These are phyloP conservation scores for Charadrius vociferus DNA, from an alignment of 2,113 vertebrate species.

Conservation along the genomic window DNA sequence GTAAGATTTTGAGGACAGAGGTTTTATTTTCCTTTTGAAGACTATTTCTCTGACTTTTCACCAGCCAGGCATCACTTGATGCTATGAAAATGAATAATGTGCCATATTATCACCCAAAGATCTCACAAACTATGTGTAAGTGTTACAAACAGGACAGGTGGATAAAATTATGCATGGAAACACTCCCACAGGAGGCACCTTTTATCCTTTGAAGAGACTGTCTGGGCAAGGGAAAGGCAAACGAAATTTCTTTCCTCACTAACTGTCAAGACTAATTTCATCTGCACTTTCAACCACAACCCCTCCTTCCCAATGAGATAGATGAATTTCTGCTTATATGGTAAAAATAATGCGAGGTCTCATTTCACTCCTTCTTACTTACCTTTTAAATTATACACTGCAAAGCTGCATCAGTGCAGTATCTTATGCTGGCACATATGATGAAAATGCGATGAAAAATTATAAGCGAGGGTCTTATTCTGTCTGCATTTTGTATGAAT, in stretches of 20 bases:
- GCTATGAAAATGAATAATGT: neutral
- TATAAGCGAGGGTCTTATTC: neutral
- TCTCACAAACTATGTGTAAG: neutral
- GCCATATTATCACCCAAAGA: neutral
- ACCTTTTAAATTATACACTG: neutral
- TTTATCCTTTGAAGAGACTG: neutral
- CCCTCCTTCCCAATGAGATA: neutral
- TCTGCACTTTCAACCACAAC: neutral
- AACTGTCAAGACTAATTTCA: neutral
- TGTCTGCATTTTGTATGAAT: neutral
- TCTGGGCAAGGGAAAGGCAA: neutral
- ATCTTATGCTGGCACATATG: neutral
- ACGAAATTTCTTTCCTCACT: neutral
- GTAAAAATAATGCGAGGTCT: neutral
- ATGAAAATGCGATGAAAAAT: neutral
- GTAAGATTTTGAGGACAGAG: neutral
- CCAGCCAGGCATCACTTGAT: neutral
- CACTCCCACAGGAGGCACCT: neutral
- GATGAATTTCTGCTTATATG: neutral
- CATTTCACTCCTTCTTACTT: neutral
- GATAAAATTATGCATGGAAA: conserved; percentile 3
- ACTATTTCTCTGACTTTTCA: neutral
- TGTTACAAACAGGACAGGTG: neutral
- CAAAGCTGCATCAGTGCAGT: neutral
- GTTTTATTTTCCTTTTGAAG: neutral